A percentile compares a stretch with the other conserved stretches of the same genome.
Evolutionary conservation across 2,888 invertebrate genomes (phyloP).

Genomic region (Pandemis heparana): DNA sequence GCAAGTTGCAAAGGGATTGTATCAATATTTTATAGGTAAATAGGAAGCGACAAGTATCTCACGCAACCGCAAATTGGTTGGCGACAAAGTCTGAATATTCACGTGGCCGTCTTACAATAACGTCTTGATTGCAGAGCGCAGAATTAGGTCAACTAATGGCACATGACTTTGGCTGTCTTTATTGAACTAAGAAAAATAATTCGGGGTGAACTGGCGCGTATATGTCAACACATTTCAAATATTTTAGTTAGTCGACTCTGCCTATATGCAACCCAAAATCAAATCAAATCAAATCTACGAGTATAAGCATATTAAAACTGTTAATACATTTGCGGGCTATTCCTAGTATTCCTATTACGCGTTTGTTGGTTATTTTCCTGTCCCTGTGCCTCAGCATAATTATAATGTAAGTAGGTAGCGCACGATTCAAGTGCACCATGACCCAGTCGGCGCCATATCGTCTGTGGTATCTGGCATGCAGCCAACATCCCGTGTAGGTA

Average conservation of each 20-base stretch:
- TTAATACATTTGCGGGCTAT: background rate
- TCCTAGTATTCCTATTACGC: too few species aligned
- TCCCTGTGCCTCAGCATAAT: conserved; percentile 20
- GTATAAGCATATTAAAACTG: conserved; percentile 7
- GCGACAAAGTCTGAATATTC: conserved; percentile 15
- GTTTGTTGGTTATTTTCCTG: conserved; percentile 13
- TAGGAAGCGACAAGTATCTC: conserved; percentile 21
- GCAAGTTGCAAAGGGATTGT: conserved; percentile 28
- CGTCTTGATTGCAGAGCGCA: conserved; percentile 34
- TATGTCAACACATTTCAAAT: conserved; percentile 3
- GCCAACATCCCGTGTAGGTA: conserved; percentile 55
- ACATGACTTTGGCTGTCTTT: conserved; percentile 17
- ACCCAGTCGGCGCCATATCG: conserved; percentile 62
- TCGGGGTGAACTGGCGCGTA: background rate
- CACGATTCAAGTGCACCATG: conserved; percentile 44
- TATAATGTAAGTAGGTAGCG: conserved; percentile 18
- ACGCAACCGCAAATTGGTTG: conserved; percentile 4
- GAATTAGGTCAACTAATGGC: conserved; percentile 45
- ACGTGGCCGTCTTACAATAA: conserved; percentile 34
- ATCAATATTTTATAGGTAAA: conserved; percentile 28
- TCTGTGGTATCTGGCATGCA: conserved; percentile 61
- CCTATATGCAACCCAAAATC: background rate
- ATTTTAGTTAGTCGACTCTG: background rate
- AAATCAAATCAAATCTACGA: too few species aligned
- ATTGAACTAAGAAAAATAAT: background rate